A percentile compares a stretch with the other conserved stretches of the same genome.
phyloP scores from a whole-genome alignment of 37 sponge, comb jelly and placozoan species.

The Axinella damicornis region DNA sequence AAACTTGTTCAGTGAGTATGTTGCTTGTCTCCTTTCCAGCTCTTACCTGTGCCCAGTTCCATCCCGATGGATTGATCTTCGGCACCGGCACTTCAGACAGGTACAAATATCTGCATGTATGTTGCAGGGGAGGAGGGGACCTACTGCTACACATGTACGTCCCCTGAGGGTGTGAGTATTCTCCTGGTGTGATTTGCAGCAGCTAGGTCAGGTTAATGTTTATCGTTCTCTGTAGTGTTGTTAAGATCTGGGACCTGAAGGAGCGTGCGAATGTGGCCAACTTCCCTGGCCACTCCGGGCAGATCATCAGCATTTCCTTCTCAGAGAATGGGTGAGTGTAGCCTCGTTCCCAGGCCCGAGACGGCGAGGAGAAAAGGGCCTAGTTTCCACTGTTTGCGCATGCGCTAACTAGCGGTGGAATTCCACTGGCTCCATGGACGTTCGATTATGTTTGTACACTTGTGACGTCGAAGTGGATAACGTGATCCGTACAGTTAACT shows the following conservation, averaged over 20 bases:
- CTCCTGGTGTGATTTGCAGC: not conserved
- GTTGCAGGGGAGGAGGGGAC: no score
- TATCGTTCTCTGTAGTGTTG: slow-evolving; percentile 52
- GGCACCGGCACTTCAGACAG: slow-evolving; percentile 97
- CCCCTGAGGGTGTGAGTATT: no score
- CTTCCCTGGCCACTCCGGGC: slow-evolving; percentile 95
- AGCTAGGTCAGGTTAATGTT: no score
- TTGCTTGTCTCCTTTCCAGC: slow-evolving; percentile 38
- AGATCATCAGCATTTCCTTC: slow-evolving; percentile 93
- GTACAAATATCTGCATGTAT: slow-evolving; percentile 29
- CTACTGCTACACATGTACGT: no score
- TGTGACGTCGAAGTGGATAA: no score
- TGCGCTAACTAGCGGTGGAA: no score
- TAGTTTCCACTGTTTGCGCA: no score
- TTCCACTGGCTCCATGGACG: no score
- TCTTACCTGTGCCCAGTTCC: slow-evolving; percentile 97
- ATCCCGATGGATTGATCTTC: slow-evolving; percentile 99
- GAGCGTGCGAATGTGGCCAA: slow-evolving; percentile 98
- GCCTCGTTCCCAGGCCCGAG: no score
- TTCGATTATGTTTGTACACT: no score
- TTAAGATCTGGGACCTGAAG: slow-evolving; percentile 99
- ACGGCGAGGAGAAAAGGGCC: no score
- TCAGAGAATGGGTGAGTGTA: slow-evolving; percentile 96
- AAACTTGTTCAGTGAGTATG: not conserved
- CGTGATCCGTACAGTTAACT: no score